These are phyloP conservation scores for Temnopleurus reevesii DNA, from an alignment of 53 echinoderm and acorn worm species.

Conservation along the genomic window DNA sequence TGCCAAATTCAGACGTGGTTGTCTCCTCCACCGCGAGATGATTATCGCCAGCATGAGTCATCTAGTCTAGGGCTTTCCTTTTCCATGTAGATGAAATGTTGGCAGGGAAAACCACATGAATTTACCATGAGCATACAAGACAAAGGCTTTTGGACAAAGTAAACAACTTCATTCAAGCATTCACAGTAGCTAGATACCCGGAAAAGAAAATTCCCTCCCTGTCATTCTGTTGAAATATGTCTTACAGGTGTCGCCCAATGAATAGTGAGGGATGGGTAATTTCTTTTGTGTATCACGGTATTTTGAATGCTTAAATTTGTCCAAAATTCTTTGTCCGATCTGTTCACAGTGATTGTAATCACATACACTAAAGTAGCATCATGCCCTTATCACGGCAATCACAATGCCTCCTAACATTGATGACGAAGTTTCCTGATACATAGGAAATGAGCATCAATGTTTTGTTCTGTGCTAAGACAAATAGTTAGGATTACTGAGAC, in stretches of 20 bases:
- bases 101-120: not conserved
- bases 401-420: not conserved
- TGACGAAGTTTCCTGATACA: not conserved
- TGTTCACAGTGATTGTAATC: no score
- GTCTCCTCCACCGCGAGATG: not conserved
- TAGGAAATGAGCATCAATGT: not conserved
- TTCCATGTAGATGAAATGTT: not conserved
- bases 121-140: no score
- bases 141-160: no score
- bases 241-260: no score
- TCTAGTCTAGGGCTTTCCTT: not conserved
- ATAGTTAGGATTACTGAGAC: not conserved
- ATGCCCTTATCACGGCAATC: not conserved
- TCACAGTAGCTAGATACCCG: no score
- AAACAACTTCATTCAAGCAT: no score
- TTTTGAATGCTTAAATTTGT: no score
- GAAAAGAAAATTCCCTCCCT: no score
- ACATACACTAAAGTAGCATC: not conserved
- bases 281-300: no score
- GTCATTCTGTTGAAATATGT: no score
- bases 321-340: no score
- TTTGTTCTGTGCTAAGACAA: not conserved
- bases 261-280: no score
- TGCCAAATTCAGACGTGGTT: not conserved
- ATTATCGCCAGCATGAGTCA: constrained; percentile 7